Conservation (phyloP, 2,888 invertebrate species). For the Thalpophila matura region DNA sequence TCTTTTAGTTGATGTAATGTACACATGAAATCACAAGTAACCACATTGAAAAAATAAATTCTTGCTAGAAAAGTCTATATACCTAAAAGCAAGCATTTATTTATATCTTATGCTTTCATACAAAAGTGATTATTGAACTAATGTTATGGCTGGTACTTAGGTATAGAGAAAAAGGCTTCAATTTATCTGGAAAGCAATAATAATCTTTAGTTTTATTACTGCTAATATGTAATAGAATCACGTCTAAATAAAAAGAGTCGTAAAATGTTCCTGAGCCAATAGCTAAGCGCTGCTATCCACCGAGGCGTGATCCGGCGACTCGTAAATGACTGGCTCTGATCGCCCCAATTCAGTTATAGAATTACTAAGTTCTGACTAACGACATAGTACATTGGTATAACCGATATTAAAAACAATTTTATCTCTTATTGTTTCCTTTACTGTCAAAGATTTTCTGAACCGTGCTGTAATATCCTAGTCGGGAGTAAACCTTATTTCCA, state of each 20-base stretch:
- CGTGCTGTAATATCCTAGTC: too few species aligned
- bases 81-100: not conserved
- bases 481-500: not conserved
- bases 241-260: slow-evolving; percentile 59
- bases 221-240: slow-evolving; percentile 51
- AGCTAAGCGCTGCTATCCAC: slow-evolving; percentile 48
- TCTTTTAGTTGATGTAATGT: slow-evolving; percentile 30
- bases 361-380: slow-evolving; percentile 33
- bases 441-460: not conserved
- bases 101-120: slow-evolving; percentile 4
- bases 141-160: slow-evolving; percentile 18
- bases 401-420: slow-evolving; percentile 3
- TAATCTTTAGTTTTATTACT: slow-evolving; percentile 46
- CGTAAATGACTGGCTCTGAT: slow-evolving; percentile 55
- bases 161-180: slow-evolving; percentile 11
- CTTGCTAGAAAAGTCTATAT: not conserved
- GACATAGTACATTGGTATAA: slow-evolving; percentile 26
- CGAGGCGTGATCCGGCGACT: slow-evolving; percentile 53
- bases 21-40: slow-evolving; percentile 7
- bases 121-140: slow-evolving; percentile 3
- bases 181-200: slow-evolving; percentile 32
- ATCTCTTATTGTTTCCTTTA: not conserved
- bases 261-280: slow-evolving; percentile 56
- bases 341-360: slow-evolving; percentile 48
- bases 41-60: slow-evolving; percentile 9